These are phyloP conservation scores for Cyanoderma ruficeps DNA, from an alignment of 2,113 vertebrate genomes.

Conservation along the genomic window DNA sequence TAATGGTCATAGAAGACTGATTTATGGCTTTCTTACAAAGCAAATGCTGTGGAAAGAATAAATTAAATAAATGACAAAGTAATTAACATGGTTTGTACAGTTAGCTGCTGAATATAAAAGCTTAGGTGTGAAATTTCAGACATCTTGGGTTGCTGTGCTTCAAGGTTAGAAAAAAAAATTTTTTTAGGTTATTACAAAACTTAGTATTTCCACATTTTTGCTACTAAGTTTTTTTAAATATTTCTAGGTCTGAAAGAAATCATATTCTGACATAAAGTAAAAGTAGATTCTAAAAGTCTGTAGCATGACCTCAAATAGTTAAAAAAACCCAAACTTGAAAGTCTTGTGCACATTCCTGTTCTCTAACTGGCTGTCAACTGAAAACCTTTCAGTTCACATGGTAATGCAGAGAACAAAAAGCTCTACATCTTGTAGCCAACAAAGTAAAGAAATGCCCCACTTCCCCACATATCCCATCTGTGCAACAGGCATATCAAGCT, in stretches of 20 bases:
- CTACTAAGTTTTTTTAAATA: background rate
- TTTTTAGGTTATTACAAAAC: background rate
- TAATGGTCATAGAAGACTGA: background rate
- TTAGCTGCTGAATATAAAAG: background rate
- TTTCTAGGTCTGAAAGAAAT: background rate
- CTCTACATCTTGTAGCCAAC: background rate
- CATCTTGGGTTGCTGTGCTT: background rate
- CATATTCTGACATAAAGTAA: background rate
- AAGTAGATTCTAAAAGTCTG: background rate
- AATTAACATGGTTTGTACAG: background rate
- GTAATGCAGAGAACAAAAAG: conserved; percentile 18
- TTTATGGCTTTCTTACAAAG: conserved; percentile 6
- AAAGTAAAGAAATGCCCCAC: background rate
- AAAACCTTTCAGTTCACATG: background rate
- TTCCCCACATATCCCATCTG: background rate
- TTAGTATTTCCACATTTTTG: too few species aligned
- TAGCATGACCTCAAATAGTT: background rate
- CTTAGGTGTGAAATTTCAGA: background rate
- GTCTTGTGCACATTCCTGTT: background rate
- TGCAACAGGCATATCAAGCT: background rate
- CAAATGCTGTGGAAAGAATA: background rate
- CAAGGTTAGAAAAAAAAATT: background rate
- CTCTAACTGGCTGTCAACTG: background rate
- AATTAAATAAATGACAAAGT: background rate
- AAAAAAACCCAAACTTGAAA: background rate